Base-by-base conservation (phyloP, 1,140 invertebrate genomes). In the Drosophila orosa region DNA sequence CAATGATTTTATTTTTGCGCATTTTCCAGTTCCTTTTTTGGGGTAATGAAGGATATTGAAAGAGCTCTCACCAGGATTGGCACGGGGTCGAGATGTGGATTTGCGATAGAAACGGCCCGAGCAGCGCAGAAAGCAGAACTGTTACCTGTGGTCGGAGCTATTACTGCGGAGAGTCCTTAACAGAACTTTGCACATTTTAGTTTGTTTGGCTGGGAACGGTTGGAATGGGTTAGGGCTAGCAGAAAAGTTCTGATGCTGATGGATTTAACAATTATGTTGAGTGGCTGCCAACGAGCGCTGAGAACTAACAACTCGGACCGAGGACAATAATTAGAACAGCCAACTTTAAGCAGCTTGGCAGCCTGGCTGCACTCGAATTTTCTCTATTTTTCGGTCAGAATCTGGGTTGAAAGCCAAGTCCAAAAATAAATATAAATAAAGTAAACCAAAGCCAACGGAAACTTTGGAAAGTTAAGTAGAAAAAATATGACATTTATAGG, bases 21-120 rank as follows among this genome's bases (percentile, higher is more conserved):
- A 87, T 87, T 87, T 86, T 82, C 66, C 75, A 80, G 67, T 73
- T 86, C 39, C 63, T 59, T 75, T 74, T 73, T 74, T 50, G 31
- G 76, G 83, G 72, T 87, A 87, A 87, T 87, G 84, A 87, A 87
- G 83, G 84, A 87, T 87, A 89, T 87, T 89, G 79, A 89, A 87
- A 80, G 80, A 89, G 83, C 83, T 83, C 62, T 76, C 62, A 33
- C 65, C 45, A 39, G 42, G 45, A 58, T 63, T 60, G 47, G 57
- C 33, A 31, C 29, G 19, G 54, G 50, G 62, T 68, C 52, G 50
- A 69, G 74, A 87, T 82, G 74, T 52, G 79, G 75, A 83, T 79
- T 87, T 69, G 66, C 67, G 83, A 87, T 87, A 83, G 78, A 50
- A 10, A 3, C 45, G 45, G 17, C 5, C 25, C 48, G 56, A 65